Evolutionary conservation across 2,113 vertebrate species (phyloP), one percentile per base, ranked within the genome.

Genomic region (Scomber scombrus): DNA sequence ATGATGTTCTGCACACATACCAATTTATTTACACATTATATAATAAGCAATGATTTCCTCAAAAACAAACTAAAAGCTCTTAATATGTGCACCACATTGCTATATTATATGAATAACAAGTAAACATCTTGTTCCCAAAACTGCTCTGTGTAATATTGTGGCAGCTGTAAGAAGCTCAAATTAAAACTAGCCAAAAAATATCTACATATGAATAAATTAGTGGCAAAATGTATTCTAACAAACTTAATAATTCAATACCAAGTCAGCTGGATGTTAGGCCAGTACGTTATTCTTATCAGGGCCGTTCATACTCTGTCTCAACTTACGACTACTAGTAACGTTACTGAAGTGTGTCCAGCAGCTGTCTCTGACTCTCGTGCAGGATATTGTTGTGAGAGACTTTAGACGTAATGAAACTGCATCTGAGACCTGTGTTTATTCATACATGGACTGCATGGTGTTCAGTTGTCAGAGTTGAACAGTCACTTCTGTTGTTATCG

Each of bases 1-100:
- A 61, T 61, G n/a, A 68, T 73, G 77, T 73, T 73, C 55, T 68
- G 11, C 29, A 12, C 3, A 49, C 69, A 75, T 29, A 73, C 56
- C 46, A 34, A 69, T 71, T 87, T 55, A 84, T 83, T 86, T 79
- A 86, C 70, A 29, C 52, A 64, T 54, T 54, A 23, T 51, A 62
- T 71, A 55, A 85, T 77, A 75, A 82, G 51, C 29, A 31, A 56
- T 54, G 29, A 77, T 85, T 85, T 88, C 62, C 78, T 86, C 79
- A 50, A 76, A 40, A 78, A 77, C 18, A 75, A 83, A 75, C 75
- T 85, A 69, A 91, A 72, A 87, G 67, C 85, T 82, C 62, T 91
- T 88, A 82, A 65, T 81, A 75, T 91, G 85, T 87, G 50, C 21
- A 78, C 54, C 54, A 78, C 82, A 80, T 47, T 13, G 13, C 55